Conservation (phyloP, 2,113 vertebrate genomes). For the Callipepla squamata region DNA sequence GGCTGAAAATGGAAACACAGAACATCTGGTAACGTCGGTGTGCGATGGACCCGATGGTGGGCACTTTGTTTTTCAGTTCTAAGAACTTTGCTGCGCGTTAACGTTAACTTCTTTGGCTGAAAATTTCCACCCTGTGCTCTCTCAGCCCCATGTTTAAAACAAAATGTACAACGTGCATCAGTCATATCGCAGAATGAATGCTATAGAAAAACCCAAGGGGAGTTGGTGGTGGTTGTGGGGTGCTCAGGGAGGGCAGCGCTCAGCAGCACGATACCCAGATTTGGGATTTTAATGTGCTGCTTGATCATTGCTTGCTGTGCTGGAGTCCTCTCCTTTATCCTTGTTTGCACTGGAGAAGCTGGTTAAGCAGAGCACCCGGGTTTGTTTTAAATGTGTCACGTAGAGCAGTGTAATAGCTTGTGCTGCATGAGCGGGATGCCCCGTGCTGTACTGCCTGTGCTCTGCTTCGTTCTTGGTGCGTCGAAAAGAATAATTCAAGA, state of each 20-base stretch:
- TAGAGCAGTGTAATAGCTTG: not conserved
- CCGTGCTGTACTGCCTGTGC: rapidly evolving
- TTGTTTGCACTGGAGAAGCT: not conserved
- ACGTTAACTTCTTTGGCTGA: not conserved
- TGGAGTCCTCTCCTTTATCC: not conserved
- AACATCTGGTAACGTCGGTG: not conserved
- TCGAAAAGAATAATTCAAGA: not conserved
- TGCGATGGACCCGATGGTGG: rapidly evolving
- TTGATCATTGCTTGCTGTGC: rapidly evolving
- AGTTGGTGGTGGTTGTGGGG: not conserved
- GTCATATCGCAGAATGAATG: not conserved
- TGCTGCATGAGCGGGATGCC: not conserved
- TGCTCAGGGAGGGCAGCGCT: not conserved
- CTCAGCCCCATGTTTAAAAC: not conserved
- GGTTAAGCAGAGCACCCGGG: not conserved
- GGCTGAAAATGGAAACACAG: not conserved
- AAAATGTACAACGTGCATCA: not conserved
- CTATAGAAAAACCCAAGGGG: not conserved
- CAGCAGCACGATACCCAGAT: rapidly evolving
- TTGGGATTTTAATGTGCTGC: not conserved
- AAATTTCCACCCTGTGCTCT: not conserved
- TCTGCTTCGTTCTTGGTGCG: not conserved
- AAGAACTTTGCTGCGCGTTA: not conserved
- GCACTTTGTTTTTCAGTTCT: not conserved
- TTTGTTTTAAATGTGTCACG: not conserved